Base-by-base conservation (phyloP, 2,797 vertebrate genomes). In the Neosilurus mollespiculum region DNA sequence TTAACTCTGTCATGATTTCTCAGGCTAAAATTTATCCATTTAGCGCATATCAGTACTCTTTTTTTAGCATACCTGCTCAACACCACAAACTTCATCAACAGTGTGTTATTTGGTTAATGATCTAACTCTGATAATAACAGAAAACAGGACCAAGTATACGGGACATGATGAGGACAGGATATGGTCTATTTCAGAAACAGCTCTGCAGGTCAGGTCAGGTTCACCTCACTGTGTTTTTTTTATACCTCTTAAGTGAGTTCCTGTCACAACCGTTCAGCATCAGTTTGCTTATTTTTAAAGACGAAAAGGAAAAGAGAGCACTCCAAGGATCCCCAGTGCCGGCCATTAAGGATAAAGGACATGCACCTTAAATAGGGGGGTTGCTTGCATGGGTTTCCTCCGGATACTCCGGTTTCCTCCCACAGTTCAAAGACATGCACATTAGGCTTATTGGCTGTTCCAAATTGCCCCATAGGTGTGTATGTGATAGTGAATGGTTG, bases 151-250 rank as follows among this genome's bases (percentile, higher is more conserved):
- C 37, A 56, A 30, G 1, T 37, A 15, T 49, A 78, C 59, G 9
- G 34, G 59, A 24, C 12, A 49, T 62, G 26, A 1, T 12, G 43
- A 43, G 43, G 43, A 43, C 8, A 16, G 34, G 59, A 24, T 12
- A 49, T 62, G 26, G 2, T 12, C 75, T 59, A 58, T 51, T 75
- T 51, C 34, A 49, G 49, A 43, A 65, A 34, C 11, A 30, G 58
- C 67, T 83, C 18, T 85, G 75, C 71, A 62, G 77, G 83, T 84
- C 78, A 73, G 80, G 83, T 84, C 82, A 87, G 51, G 82, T 65
- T 76, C 72, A 79, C 20, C 14, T 80, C 62, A n/a, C 18, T 72
- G 69, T 54, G 37, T 34, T 70, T 15, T 65, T 75, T 83, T 65
- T 80, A 58, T 54, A 72, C 24, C 37, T 20, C 65, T n/a, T 65